A percentile compares a stretch with the other conserved stretches of the same genome.
Evolutionary conservation across 2,113 vertebrate genomes (phyloP).

Genomic region (Gnathonemus longibarbis): DNA sequence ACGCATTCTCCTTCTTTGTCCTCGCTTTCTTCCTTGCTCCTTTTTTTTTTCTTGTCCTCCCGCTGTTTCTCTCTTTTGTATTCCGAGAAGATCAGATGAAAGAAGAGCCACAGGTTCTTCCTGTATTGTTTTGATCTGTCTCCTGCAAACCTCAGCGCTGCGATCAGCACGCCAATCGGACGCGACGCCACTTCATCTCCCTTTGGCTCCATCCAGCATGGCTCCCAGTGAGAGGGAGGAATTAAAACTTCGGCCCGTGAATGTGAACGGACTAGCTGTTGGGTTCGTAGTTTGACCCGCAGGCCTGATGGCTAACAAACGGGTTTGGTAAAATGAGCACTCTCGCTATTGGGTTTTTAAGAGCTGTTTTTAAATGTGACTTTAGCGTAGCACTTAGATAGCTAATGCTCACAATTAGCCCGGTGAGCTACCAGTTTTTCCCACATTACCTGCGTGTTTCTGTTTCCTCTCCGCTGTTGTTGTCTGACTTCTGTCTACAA

Average conservation of each 20-base stretch:
- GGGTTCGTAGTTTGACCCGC: neutral
- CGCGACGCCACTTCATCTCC: neutral
- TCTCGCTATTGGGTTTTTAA: neutral
- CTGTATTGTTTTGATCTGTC: constrained; percentile 4
- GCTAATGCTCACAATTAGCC: neutral
- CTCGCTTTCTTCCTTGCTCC: neutral
- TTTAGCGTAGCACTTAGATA: neutral
- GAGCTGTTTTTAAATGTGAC: neutral
- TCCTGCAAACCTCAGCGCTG: neutral
- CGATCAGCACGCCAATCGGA: neutral
- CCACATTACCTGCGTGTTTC: neutral
- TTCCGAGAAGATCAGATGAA: neutral
- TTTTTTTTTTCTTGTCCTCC: neutral
- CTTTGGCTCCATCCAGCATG: neutral
- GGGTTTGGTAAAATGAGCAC: neutral
- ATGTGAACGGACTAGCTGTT: neutral
- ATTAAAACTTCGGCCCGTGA: neutral
- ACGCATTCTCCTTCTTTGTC: neutral
- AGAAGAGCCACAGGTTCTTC: neutral
- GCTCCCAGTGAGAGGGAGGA: neutral
- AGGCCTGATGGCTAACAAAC: neutral
- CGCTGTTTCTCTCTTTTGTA: neutral
- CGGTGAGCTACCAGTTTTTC: too few species aligned
- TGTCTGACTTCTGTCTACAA: neutral
- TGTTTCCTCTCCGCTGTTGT: neutral